Evolutionary conservation across 1,140 invertebrate species (phyloP).

Genomic region (Philotrypesis tridentata): DNA sequence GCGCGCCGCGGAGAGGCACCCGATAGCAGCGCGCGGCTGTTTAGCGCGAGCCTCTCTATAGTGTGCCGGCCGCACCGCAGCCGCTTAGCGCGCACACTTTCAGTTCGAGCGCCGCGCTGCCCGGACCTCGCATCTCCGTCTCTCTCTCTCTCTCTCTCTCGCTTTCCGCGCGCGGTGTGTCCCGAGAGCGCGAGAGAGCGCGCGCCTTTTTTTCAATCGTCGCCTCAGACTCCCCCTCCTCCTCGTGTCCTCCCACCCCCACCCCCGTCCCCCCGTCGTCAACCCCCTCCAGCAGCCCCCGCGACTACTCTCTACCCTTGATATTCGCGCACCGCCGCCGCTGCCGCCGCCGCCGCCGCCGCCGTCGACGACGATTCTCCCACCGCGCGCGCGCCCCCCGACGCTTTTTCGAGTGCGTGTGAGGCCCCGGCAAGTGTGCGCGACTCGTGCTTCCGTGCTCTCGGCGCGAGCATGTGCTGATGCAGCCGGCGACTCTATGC

Average conservation of each 20-base stretch:
- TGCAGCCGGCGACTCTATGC: too few species aligned
- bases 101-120: background rate
- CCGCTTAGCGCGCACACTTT: too few species aligned
- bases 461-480: background rate
- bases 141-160: background rate
- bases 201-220: background rate
- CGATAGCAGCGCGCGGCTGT: background rate
- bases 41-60: too few species aligned
- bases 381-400: conserved; percentile 45
- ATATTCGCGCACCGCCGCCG: conserved; percentile 41
- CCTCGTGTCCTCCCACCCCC: too few species aligned
- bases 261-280: too few species aligned
- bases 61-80: too few species aligned
- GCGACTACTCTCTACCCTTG: background rate
- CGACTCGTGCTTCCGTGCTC: background rate
- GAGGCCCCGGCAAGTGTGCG: conserved; percentile 11
- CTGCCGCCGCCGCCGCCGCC: too few species aligned
- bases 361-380: too few species aligned
- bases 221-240: conserved; percentile 47
- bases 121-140: background rate
- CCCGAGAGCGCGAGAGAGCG: too few species aligned
- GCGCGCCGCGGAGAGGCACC: too few species aligned
- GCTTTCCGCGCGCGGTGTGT: too few species aligned
- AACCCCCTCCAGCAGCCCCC: too few species aligned
- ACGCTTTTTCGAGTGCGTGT: conserved; percentile 41